Evolutionary conservation across 2,797 vertebrate species (phyloP).

Genomic region (Halcyon chelicuti): DNA sequence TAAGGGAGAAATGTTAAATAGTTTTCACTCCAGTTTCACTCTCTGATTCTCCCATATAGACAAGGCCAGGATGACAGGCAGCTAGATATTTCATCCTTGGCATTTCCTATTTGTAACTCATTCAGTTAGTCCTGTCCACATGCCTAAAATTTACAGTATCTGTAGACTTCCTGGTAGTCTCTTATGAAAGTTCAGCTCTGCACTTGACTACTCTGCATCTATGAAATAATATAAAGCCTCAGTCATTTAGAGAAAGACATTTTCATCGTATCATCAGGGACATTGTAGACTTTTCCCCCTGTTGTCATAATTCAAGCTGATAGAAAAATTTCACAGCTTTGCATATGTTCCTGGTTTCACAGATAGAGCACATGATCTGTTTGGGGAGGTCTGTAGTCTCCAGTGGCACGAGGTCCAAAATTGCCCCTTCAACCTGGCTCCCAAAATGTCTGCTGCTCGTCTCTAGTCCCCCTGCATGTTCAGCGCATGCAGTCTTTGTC

Average conservation of each 20-base stretch:
- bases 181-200: not conserved
- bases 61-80: not conserved
- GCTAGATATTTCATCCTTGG: not conserved
- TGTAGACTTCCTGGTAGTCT: not conserved
- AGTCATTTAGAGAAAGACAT: not conserved
- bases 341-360: not conserved
- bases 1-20: not conserved
- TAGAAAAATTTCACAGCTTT: not conserved
- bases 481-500: not conserved
- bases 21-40: not conserved
- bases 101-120: not conserved
- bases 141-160: not conserved
- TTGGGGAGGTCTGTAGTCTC: not conserved
- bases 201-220: not conserved
- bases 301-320: not conserved
- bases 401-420: not conserved
- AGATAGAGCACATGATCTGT: not conserved
- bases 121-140: not conserved
- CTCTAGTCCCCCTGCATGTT: rapidly evolving
- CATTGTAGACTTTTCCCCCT: not conserved
- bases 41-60: not conserved
- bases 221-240: not conserved
- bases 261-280: not conserved
- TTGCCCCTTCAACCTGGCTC: not conserved
- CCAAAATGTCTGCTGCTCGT: not conserved